Conservation (phyloP, 1,140 invertebrate genomes). For the Probaryconus sp. region DNA sequence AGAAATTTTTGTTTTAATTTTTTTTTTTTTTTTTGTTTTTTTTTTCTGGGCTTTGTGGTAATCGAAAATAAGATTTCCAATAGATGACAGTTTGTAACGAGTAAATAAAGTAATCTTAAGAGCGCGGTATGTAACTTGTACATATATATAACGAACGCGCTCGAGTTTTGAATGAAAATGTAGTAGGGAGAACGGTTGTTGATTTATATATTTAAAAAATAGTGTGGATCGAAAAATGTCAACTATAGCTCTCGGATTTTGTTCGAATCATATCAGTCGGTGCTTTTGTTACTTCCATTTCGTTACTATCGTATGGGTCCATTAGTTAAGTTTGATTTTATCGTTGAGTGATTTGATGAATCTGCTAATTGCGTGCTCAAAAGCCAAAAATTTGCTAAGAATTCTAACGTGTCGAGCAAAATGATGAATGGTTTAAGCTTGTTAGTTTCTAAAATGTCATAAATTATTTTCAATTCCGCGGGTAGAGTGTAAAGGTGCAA, state of each 20-base stretch:
- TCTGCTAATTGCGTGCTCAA: constrained; percentile 8
- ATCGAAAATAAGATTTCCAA: no score
- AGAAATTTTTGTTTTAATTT: no score
- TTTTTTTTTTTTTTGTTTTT: constrained; percentile 6
- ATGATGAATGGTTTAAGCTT: not conserved
- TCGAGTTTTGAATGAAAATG: not conserved
- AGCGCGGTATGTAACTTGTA: not conserved
- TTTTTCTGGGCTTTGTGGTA: constrained; percentile 3
- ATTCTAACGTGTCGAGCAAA: not conserved
- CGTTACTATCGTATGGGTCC: constrained; percentile 3
- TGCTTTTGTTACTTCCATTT: constrained; percentile 31
- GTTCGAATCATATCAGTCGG: constrained; percentile 11
- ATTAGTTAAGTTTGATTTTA: constrained; percentile 3
- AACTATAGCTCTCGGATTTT: constrained; percentile 19
- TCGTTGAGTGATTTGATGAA: constrained; percentile 3
- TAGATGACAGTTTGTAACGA: no score
- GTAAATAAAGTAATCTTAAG: constrained; percentile 1
- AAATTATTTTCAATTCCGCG: constrained; percentile 4
- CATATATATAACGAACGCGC: constrained; percentile 11
- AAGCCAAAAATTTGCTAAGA: constrained; percentile 9
- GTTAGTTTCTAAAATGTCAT: no score
- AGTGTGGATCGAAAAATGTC: constrained; percentile 6
- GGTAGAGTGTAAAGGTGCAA: not conserved
- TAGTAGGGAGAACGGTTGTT: constrained; percentile 7
- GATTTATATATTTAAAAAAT: constrained; percentile 20